These are phyloP conservation scores for Laspeyria flexula DNA, from an alignment of 2,888 invertebrate species.

Conservation along the genomic window DNA sequence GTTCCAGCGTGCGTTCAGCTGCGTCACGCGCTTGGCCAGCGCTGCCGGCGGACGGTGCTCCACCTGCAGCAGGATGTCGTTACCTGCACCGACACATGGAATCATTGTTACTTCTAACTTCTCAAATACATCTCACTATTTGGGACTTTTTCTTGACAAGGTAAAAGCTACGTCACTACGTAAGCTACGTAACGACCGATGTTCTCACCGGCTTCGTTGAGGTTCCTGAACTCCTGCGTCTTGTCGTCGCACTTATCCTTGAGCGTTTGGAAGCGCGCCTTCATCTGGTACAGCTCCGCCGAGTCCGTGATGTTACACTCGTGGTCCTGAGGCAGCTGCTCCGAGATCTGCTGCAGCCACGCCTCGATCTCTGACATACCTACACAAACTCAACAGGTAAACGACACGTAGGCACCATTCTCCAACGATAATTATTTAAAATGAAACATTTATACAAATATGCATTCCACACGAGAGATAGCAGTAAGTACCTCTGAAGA, in stretches of 20 bases:
- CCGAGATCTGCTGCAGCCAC: conserved; percentile 88
- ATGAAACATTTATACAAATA: too few species aligned
- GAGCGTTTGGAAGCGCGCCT: conserved; percentile 89
- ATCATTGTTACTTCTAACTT: too few species aligned
- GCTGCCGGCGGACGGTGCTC: conserved; percentile 82
- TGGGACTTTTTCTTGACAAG: too few species aligned
- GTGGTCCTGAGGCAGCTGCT: conserved; percentile 86
- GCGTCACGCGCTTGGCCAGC: conserved; percentile 88
- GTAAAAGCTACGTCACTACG: too few species aligned
- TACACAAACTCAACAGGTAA: conserved; percentile 4
- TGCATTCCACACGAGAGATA: too few species aligned
- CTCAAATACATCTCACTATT: too few species aligned
- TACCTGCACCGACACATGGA: conserved; percentile 68
- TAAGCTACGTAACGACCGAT: not conserved
- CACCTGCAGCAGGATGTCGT: conserved; percentile 87
- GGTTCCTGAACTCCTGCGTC: conserved; percentile 88
- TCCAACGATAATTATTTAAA: too few species aligned
- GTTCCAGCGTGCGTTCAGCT: conserved; percentile 90
- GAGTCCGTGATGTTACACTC: conserved; percentile 87
- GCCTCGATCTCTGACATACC: conserved; percentile 69
- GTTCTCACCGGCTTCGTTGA: conserved; percentile 87
- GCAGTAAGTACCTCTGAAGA: conserved; percentile 49
- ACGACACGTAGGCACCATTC: not conserved
- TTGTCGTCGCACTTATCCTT: conserved; percentile 90
- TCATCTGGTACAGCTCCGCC: conserved; percentile 90